Evolutionary conservation across 2,797 vertebrate species (phyloP).

Genomic region (Cuniculus paca): DNA sequence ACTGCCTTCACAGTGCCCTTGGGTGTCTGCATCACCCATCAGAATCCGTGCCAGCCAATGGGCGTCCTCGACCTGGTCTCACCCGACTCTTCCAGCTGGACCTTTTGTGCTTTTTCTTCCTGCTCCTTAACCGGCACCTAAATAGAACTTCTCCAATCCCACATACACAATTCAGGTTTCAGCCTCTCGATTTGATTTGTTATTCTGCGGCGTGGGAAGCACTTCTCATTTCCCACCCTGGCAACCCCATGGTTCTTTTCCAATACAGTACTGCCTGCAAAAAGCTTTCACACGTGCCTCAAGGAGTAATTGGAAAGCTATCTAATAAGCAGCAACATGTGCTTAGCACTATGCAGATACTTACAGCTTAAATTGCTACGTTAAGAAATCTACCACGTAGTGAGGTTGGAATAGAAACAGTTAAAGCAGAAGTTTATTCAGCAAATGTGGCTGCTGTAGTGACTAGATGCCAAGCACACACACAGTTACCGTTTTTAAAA

Average conservation of each 20-base stretch:
- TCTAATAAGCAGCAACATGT: neutral
- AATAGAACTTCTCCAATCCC: neutral
- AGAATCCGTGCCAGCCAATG: neutral
- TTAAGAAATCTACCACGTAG: neutral
- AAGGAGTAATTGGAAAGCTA: constrained; percentile 8
- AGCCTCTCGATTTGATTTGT: neutral
- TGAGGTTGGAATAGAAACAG: neutral
- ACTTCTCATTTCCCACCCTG: neutral
- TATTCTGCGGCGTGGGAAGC: neutral
- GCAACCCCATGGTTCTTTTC: neutral
- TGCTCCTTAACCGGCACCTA: neutral
- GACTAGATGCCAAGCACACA: neutral
- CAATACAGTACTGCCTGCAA: neutral
- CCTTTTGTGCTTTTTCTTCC: neutral
- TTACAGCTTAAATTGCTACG: neutral
- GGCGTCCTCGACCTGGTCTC: neutral
- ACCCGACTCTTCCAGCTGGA: neutral
- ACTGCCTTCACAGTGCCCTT: neutral
- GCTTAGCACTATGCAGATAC: neutral
- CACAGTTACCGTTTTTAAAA: neutral
- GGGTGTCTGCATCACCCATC: neutral
- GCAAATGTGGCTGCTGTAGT: neutral
- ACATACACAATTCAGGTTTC: neutral
- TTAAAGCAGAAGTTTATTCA: constrained; percentile 33
- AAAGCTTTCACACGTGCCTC: neutral